Percentiles rank a stretch among this genome's conserved stretches.
Conservation (phyloP, 2,113 vertebrate species). For the Salvelinus sp. region DNA sequence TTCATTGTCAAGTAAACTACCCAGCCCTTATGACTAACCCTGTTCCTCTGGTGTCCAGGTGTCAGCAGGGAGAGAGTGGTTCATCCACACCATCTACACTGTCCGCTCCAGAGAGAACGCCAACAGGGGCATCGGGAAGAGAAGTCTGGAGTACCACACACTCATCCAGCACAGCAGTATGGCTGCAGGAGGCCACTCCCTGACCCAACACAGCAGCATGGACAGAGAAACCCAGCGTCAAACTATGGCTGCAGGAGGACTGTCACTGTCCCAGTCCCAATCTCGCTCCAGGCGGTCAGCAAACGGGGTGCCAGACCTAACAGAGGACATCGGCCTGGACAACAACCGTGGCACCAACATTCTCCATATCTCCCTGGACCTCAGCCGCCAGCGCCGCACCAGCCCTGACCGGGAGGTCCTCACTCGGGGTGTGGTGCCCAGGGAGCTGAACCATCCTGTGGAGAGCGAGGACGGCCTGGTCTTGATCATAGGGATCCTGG, state of each 20-base stretch:
- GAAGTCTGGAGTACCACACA: slow-evolving; percentile 82
- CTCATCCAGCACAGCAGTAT: slow-evolving; percentile 26
- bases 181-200: slow-evolving; percentile 31
- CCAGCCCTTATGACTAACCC: too few relatives aligned
- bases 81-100: slow-evolving; percentile 91
- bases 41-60: slow-evolving; percentile 70
- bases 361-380: slow-evolving; percentile 86
- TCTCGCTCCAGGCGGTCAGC: slow-evolving; percentile 68
- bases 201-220: background rate
- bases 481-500: slow-evolving; percentile 71
- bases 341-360: slow-evolving; percentile 90
- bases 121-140: slow-evolving; percentile 82
- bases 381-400: slow-evolving; percentile 53
- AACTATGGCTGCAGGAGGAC: slow-evolving; percentile 38
- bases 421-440: slow-evolving; percentile 61
- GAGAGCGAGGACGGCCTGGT: slow-evolving; percentile 63
- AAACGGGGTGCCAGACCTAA: slow-evolving; percentile 55
- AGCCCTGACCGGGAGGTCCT: slow-evolving; percentile 53
- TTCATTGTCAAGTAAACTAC: too few relatives aligned
- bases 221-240: background rate
- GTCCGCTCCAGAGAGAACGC: slow-evolving; percentile 83
- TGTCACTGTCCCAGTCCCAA: slow-evolving; percentile 31
- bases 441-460: slow-evolving; percentile 56
- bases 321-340: slow-evolving; percentile 78
- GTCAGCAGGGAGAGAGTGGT: slow-evolving; percentile 90